These are phyloP conservation scores for Coracias cyanogaster DNA, from an alignment of 2,797 vertebrate genomes.

Conservation along the genomic window DNA sequence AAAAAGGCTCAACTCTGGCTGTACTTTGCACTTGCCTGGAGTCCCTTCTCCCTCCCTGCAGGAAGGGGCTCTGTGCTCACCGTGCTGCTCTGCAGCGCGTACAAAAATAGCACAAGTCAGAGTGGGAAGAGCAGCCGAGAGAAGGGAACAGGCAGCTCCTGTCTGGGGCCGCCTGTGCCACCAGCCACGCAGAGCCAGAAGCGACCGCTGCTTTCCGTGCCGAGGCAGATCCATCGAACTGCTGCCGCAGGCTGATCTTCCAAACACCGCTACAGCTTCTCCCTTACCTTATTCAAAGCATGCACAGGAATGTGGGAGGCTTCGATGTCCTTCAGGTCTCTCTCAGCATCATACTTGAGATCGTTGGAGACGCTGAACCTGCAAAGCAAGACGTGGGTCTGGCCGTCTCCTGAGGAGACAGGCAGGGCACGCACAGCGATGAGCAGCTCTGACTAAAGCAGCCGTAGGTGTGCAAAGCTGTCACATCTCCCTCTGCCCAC, in stretches of 20 bases:
- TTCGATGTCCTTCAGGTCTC: slow-evolving; percentile 96
- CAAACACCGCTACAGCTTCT: background rate
- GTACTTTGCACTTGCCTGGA: background rate
- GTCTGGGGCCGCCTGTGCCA: background rate
- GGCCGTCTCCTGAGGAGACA: background rate
- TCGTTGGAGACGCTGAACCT: slow-evolving; percentile 99
- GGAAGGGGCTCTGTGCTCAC: background rate
- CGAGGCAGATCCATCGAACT: background rate
- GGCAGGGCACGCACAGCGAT: background rate
- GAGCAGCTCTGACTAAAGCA: slow-evolving; percentile 8
- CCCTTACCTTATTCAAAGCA: slow-evolving; percentile 94
- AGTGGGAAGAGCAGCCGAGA: background rate
- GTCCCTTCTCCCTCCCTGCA: background rate
- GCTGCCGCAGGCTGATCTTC: background rate
- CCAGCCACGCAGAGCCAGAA: background rate
- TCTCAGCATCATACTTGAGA: slow-evolving; percentile 96
- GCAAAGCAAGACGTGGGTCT: background rate
- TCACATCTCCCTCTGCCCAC: background rate
- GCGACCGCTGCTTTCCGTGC: background rate
- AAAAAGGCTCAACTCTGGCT: background rate
- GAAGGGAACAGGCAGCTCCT: background rate
- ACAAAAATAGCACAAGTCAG: background rate
- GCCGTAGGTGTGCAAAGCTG: background rate
- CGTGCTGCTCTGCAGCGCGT: background rate
- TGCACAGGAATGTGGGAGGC: slow-evolving; percentile 91